A percentile compares a stretch with the other conserved stretches of the same genome.
Evolutionary conservation across 2,888 invertebrate species (phyloP).

Genomic region (Lypha dubia): DNA sequence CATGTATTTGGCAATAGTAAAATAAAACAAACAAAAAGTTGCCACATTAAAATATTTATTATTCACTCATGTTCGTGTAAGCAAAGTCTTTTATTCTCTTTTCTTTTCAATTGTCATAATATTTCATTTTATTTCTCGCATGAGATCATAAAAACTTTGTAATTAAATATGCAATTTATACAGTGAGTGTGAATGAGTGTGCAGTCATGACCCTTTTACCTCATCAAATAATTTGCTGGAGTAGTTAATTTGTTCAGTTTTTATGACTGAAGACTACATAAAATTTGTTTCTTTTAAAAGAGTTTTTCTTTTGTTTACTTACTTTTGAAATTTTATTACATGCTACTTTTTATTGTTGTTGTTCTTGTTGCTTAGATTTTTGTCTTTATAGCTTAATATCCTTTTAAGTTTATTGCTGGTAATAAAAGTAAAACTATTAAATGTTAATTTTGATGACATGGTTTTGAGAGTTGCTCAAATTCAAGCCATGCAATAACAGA

Average conservation of each 20-base stretch:
- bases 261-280: constrained; percentile 45
- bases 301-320: constrained; percentile 44
- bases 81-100: not conserved
- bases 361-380: not conserved
- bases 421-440: constrained; percentile 39
- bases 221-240: constrained; percentile 8
- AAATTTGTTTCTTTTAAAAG: constrained; percentile 31
- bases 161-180: constrained; percentile 56
- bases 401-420: constrained; percentile 45
- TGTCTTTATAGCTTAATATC: constrained; percentile 53
- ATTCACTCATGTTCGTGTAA: not conserved
- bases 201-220: constrained; percentile 1
- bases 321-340: constrained; percentile 53
- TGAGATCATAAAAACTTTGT: constrained; percentile 48
- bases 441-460: constrained; percentile 41
- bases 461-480: constrained; percentile 17
- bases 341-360: constrained; percentile 5
- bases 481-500: not conserved
- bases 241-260: constrained; percentile 45
- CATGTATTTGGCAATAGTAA: constrained; percentile 31
- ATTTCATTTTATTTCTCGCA: constrained; percentile 23
- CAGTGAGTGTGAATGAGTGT: not conserved
- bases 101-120: constrained; percentile 21
- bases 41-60: constrained; percentile 30
- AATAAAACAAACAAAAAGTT: constrained; percentile 31